These are phyloP conservation scores for Myotis lucifugus DNA, from an alignment of 2,113 vertebrate genomes.

Conservation along the genomic window DNA sequence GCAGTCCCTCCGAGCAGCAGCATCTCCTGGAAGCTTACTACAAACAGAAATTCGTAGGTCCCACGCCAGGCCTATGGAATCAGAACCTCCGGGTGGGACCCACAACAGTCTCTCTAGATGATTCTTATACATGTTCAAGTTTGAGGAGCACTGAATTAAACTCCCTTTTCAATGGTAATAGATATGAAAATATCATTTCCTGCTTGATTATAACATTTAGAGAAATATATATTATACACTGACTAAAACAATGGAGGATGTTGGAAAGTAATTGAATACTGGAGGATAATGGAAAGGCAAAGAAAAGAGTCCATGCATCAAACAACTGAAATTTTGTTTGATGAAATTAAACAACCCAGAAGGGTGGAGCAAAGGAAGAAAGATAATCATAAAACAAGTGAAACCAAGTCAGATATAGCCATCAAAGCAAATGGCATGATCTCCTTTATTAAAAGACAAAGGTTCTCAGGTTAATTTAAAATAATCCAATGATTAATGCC, in stretches of 20 bases:
- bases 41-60: not conserved
- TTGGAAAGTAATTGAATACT: not conserved
- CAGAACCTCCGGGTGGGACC: not conserved
- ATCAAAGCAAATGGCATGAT: constrained; percentile 19
- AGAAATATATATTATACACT: not conserved
- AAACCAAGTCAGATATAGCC: not conserved
- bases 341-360: not conserved
- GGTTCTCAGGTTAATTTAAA: constrained; percentile 43
- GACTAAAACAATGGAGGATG: not conserved
- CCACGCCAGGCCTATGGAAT: not conserved
- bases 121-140: not conserved
- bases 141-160: not conserved
- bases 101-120: not conserved
- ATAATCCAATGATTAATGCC: not conserved
- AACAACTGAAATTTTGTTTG: not conserved
- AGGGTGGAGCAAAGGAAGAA: not conserved
- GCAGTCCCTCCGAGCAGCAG: not conserved
- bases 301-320: not conserved
- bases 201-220: not conserved
- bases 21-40: not conserved
- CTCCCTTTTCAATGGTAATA: not conserved
- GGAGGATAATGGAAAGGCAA: not conserved
- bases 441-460: constrained; percentile 26
- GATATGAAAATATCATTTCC: not conserved
- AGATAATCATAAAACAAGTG: not conserved